Base-by-base conservation (phyloP, 1,140 invertebrate genomes). In the Drosophila kanapiae region DNA sequence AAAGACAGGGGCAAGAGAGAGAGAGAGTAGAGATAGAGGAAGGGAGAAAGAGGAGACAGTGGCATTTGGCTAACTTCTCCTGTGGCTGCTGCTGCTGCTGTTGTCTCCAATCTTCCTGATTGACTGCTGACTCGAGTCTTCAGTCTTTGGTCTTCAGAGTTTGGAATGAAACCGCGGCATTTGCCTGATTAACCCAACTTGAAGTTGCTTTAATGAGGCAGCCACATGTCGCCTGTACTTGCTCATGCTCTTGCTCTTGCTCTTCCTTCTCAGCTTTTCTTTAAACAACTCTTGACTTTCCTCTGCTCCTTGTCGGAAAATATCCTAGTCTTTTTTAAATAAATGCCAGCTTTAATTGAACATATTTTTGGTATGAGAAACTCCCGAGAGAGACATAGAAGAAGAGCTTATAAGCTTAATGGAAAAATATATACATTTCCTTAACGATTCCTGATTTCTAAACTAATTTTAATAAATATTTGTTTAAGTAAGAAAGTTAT, bases 191-290 rank as follows among this genome's bases (percentile, higher is more conserved):
- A 88, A 75, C 77, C 68, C 71, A 23, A 59, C 64, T 75, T 64
- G 67, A 53, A 78, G 65, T 59, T 84, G 42, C 37, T 80, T 79
- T 88, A 87, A 87, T 87, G 84, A 87, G 86, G 80, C 80, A 84
- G 87, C 84, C 78, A 82, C 59, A 75, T 78, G 75, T 57, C 59
- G 80, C 57, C 67, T 47, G 59, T 58, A 64, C 40, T 54, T 23
- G 63, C 35, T 40, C 9, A 7, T n/a, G 18, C 8, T 18, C 38
- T 23, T 23, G 23, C 23, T 23, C 23, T 23, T 23, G 23, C 23
- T 40, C 3, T 8, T 49, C 10, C 23, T n/a, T 0, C 27, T 18
- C 4, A 14, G 31, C 35, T 42, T 57, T 70, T 57, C 40, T 38
- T 43, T 27, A 16, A 40, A 27, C 29, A 40, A n/a, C 18, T 49